Percentiles rank a stretch among this genome's conserved stretches.
Conservation (phyloP, 2,797 vertebrate species). For the Premnoplex brunnescens region DNA sequence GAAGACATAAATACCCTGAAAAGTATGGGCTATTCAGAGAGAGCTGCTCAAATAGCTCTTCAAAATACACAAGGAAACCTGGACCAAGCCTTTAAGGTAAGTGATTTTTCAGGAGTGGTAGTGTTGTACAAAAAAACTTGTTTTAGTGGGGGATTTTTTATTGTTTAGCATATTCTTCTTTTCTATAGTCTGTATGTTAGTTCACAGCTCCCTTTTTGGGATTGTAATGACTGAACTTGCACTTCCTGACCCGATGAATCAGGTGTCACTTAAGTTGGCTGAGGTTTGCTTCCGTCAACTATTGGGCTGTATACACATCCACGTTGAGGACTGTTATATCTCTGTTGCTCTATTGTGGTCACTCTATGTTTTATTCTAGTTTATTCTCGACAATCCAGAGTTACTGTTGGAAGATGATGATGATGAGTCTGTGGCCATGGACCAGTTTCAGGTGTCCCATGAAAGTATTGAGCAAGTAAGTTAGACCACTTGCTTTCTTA, state of each 20-base stretch:
- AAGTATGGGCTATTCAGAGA: slow-evolving; percentile 83
- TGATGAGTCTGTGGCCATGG: slow-evolving; percentile 23
- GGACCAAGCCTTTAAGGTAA: slow-evolving; percentile 83
- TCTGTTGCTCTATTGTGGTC: not conserved
- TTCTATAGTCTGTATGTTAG: not conserved
- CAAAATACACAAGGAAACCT: slow-evolving; percentile 81
- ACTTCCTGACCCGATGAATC: not conserved
- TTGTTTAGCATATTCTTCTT: not conserved
- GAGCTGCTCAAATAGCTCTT: slow-evolving; percentile 84
- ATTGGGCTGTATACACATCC: not conserved
- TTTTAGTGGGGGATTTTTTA: not conserved
- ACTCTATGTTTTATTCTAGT: slow-evolving; percentile 48
- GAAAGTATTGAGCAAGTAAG: slow-evolving; percentile 77
- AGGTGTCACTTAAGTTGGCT: not conserved
- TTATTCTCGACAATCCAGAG: slow-evolving; percentile 76
- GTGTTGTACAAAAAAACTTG: not conserved
- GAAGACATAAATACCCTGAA: slow-evolving; percentile 79
- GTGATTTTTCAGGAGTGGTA: not conserved
- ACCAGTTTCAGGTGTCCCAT: slow-evolving; percentile 68
- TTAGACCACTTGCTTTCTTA: not conserved
- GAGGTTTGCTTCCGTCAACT: not conserved
- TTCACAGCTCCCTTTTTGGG: not conserved
- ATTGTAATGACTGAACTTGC: not conserved
- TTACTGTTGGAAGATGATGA: slow-evolving; percentile 64
- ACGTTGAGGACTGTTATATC: rapidly evolving